Base-by-base conservation (phyloP, 2,113 vertebrate species). In the Caretta caretta region DNA sequence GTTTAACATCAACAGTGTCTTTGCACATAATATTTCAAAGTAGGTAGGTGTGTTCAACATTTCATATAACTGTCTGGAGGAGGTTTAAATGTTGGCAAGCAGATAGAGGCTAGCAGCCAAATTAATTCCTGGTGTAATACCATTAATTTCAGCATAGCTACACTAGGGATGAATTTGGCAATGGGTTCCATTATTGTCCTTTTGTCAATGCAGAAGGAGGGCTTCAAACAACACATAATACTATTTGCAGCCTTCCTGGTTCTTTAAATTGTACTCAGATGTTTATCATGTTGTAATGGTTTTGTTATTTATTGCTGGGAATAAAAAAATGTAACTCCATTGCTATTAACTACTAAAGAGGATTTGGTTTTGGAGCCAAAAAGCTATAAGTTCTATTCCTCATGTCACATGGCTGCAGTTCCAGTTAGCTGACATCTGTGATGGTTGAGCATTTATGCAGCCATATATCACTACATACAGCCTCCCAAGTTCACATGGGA, bases 391-490 rank as follows among this genome's bases (percentile, higher is more conserved):
- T 86, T 42, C 49, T 87, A 27, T 78, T 35, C 2, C 51, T 88
- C 38, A 25, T 3, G 17, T 80, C 62, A 3, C 11, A 3, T 1
- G 0, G 6, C 35, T 0, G 0, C 25, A 48, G 42, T 78, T 78
- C 75, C 11, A 78, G 46, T 78, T 78, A 48, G n/a, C n/a, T 38
- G n/a, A 72, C n/a, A 72, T 72, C 65, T 72, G 65, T 72, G 65
- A 48, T 48, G 22, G 13, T 69, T 83, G 62, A 42, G 38, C 51
- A 7, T 62, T 93, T 2, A 2, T 6, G 54, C 24, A 57, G 38
- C 38, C 42, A 25, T 48, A 42, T 57, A 83, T 29, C 46, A 59
- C 24, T 9, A 25, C 27, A 78, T 78, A 38, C 31, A 79, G 75
- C 86, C 76, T 49, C 22, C 86, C 24, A 19, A 48, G 25, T 57